Evolutionary conservation across 1,140 invertebrate genomes (phyloP), one percentile per base, ranked within the genome.

Genomic region (Glomeris maerens): DNA sequence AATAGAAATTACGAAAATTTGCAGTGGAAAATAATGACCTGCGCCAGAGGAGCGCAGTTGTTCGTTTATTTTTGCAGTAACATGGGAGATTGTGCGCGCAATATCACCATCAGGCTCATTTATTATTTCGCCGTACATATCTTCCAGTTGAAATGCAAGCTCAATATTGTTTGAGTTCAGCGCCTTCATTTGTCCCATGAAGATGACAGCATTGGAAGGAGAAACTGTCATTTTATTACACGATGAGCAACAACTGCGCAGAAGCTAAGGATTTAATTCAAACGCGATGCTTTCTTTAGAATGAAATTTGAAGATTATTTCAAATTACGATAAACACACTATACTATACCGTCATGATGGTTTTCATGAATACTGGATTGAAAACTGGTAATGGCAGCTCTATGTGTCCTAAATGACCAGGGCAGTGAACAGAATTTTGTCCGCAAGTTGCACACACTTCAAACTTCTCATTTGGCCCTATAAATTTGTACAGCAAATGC

Each of bases 391-490:
- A 65, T 2, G 89, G 85, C n/a, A 99, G 68, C 52, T 83, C 80
- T 52, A 98, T 94, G 61, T 96, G 87, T 0, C 94, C 94, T 70
- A 93, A 83, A 69, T 99, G 95, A 2, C 95, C 94, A 1, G 81
- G 77, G 68, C 94, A 98, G 50, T 78, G 69, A 10, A 70, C 57
- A n/a, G 72, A 60, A 53, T 68, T 74, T 51, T 80, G 74, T 3
- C 75, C 72, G 68, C 94, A 98, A 14, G 91, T 96, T 10, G 66
- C 66, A 70, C 94, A 98, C 4, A 75, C 68, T 50, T 87, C 81
- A 61, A 74, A 71, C 47, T 55, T 50, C 17, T 72, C 67, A 28
- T 55, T 47, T 17, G 72, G 67, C 45, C 74, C 74, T 71, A 53
- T 14, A 49, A 27, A 31, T 21, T 23, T n/a, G 14, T 2, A 41